Conservation (phyloP, 2,888 invertebrate genomes). For the Rhopalosiphum nymphaeae region DNA sequence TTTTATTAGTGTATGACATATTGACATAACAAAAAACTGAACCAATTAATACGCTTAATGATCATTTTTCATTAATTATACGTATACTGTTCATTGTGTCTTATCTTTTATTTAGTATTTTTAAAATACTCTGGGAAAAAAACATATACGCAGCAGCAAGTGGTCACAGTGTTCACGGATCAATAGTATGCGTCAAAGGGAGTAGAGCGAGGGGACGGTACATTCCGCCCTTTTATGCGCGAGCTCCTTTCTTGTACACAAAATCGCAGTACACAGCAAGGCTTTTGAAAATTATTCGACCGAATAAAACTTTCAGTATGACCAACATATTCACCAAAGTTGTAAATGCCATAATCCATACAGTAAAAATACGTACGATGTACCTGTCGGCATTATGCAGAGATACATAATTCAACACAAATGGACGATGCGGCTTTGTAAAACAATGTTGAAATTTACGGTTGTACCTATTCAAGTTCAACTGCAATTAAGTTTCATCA, state of each 20-base stretch:
- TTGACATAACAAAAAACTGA: not conserved
- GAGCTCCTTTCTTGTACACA: conserved; percentile 26
- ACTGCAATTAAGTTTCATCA: not conserved
- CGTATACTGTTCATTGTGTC: not conserved
- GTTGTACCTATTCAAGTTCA: not conserved
- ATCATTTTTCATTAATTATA: not conserved
- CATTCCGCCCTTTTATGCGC: conserved; percentile 62
- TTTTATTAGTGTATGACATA: not conserved
- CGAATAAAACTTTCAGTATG: conserved; percentile 27
- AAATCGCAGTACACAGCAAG: not conserved
- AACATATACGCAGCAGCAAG: conserved; percentile 60
- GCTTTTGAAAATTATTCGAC: conserved; percentile 44
- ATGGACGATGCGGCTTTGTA: not conserved
- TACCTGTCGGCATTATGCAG: not conserved
- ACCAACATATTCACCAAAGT: conserved; percentile 16
- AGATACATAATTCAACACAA: not conserved
- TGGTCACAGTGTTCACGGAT: conserved; percentile 59
- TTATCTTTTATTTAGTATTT: conserved; percentile 41
- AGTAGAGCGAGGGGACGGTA: not conserved
- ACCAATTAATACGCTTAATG: not conserved
- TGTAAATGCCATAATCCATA: not conserved
- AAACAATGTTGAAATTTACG: not conserved
- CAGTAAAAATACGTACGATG: too few species aligned
- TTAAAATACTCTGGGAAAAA: not conserved
- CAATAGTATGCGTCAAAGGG: conserved; percentile 59